Percentiles rank a stretch among this genome's conserved stretches.
Conservation (phyloP, 2,797 vertebrate genomes). For the Alauda arvensis region DNA sequence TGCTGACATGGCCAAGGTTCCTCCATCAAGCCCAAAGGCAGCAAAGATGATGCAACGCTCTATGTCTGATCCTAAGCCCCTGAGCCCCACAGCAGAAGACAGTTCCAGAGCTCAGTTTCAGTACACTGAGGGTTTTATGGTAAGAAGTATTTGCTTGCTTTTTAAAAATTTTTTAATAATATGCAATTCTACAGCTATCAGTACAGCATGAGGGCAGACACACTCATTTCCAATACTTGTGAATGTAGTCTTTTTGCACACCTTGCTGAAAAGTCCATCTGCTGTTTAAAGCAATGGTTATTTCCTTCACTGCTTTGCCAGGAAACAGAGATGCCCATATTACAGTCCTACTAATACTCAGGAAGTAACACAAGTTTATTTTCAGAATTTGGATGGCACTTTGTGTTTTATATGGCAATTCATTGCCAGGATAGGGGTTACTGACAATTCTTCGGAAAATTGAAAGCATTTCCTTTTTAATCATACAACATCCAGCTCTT, state of each 20-base stretch:
- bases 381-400: background rate
- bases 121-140: conserved; percentile 88
- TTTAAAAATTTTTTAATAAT: background rate
- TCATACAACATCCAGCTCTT: background rate
- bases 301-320: background rate
- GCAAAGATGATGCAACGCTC: conserved; percentile 91
- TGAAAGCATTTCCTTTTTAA: background rate
- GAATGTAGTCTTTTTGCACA: background rate
- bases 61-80: conserved; percentile 92
- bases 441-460: background rate
- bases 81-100: conserved; percentile 91
- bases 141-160: conserved; percentile 77
- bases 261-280: background rate
- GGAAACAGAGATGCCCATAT: background rate
- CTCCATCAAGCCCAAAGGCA: conserved; percentile 85
- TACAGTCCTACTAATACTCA: background rate
- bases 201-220: background rate
- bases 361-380: background rate
- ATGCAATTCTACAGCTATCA: background rate
- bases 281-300: background rate
- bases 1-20: conserved; percentile 85
- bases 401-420: background rate
- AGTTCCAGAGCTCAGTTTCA: conserved; percentile 88
- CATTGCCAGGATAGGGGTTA: background rate
- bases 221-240: background rate